Evolutionary conservation across 2,113 vertebrate genomes (phyloP).

Genomic region (Aleadryas rufinucha): DNA sequence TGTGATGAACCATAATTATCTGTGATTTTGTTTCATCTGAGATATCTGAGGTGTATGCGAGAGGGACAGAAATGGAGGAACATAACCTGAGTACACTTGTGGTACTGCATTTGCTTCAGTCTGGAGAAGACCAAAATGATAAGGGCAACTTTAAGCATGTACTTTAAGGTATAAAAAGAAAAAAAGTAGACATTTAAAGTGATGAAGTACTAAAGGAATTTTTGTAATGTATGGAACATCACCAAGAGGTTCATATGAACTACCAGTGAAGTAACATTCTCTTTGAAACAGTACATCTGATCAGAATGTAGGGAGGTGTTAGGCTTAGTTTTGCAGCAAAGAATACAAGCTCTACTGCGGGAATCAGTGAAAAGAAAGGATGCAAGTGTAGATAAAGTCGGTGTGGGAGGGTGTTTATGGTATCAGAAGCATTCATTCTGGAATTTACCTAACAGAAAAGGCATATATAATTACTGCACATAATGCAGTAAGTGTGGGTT

Average conservation of each 20-base stretch:
- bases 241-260: not conserved
- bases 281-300: not conserved
- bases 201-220: not conserved
- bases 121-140: not conserved
- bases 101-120: not conserved
- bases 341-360: not conserved
- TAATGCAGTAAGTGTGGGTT: not conserved
- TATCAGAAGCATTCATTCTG: not conserved
- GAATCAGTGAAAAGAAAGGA: not conserved
- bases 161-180: not conserved
- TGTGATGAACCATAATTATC: not conserved
- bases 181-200: not conserved
- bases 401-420: conserved; percentile 13
- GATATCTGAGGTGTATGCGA: not conserved
- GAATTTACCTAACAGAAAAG: conserved; percentile 15
- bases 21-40: not conserved
- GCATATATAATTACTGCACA: not conserved
- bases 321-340: not conserved
- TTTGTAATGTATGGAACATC: not conserved
- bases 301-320: not conserved
- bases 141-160: not conserved
- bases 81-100: not conserved
- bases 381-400: not conserved
- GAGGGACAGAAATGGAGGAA: not conserved
- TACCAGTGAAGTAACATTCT: not conserved